phyloP scores from a whole-genome alignment of 2,113 vertebrate genomes.

The Solenodon paradoxus region DNA sequence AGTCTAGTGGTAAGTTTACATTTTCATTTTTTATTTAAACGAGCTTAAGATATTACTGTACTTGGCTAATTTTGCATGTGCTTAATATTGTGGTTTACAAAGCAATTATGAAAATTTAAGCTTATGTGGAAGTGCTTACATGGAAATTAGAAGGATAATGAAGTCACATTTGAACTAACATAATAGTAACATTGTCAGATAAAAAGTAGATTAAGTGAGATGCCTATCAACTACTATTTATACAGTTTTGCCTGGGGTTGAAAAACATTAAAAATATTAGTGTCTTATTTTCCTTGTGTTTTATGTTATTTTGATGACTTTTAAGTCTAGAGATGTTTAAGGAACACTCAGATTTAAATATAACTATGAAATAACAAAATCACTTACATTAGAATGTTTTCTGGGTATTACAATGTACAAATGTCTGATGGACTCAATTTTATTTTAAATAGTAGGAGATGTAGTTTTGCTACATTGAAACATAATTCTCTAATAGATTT shows the following conservation, averaged over 20 bases:
- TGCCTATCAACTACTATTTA: not conserved
- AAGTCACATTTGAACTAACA: not conserved
- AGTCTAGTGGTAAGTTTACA: not conserved
- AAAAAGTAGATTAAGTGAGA: not conserved
- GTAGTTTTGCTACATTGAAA: not conserved
- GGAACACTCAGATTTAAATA: constrained; percentile 16
- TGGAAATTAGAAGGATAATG: not conserved
- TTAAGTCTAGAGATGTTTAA: not conserved
- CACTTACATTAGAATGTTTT: not conserved
- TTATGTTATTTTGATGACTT: not conserved
- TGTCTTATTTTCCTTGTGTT: not conserved
- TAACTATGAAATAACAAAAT: not conserved
- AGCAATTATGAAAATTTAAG: not conserved
- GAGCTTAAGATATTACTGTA: not conserved
- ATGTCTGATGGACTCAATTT: not conserved
- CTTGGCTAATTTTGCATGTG: not conserved
- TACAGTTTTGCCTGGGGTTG: not conserved
- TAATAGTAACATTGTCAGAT: not conserved
- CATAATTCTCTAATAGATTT: not conserved
- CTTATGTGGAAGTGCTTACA: not conserved
- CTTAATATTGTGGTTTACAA: not conserved
- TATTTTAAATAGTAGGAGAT: constrained; percentile 21
- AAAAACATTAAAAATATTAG: not conserved
- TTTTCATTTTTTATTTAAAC: constrained; percentile 1
- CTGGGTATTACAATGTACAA: constrained; percentile 4